Percentiles rank a stretch among this genome's conserved stretches.
Conservation (phyloP, 2,797 vertebrate species). For the Coracias cyanogaster region DNA sequence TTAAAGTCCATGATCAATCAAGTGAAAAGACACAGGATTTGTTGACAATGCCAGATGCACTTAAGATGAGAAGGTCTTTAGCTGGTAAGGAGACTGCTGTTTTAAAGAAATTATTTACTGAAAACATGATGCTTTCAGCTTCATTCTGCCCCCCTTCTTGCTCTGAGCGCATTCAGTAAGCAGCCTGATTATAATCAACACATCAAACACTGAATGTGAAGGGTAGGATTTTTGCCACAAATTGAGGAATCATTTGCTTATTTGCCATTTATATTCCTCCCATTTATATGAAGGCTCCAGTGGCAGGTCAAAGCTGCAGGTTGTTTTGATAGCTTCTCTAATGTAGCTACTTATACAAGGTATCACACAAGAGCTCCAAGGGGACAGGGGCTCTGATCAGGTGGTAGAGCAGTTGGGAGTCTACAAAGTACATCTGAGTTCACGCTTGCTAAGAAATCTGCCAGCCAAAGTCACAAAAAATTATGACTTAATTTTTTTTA, state of each 20-base stretch:
- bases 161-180: background rate
- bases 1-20: constrained; percentile 53
- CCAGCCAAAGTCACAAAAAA: background rate
- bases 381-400: background rate
- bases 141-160: background rate
- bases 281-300: background rate
- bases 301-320: background rate
- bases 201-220: background rate
- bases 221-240: background rate
- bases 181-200: constrained; percentile 11
- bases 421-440: background rate
- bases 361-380: background rate
- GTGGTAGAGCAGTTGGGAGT: background rate
- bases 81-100: background rate
- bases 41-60: constrained; percentile 33
- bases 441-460: background rate
- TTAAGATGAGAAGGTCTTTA: constrained; percentile 12
- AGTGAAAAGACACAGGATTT: constrained; percentile 13
- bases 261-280: background rate
- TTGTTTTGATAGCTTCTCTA: background rate
- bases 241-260: background rate
- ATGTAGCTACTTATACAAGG: background rate
- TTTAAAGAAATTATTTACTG: constrained; percentile 6
- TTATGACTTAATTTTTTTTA: background rate
- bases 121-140: background rate